Evolutionary conservation across 2,888 invertebrate genomes (phyloP), one percentile per base, ranked within the genome.

Genomic region (Drosophila emarginata): DNA sequence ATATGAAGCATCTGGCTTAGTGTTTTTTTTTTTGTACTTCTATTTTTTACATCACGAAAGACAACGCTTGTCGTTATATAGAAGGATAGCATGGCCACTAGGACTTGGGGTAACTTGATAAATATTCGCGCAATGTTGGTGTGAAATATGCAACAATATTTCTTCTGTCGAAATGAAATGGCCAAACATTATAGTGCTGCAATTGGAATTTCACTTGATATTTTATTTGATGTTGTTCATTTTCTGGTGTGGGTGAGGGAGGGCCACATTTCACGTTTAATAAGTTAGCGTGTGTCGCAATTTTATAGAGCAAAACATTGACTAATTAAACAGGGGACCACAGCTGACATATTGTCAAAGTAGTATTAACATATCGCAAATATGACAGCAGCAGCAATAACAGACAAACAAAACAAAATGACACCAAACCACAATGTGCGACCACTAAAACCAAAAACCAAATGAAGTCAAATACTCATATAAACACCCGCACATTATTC

Each of bases 271-370:
- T 71, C 67, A 73, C 73, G 65, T 73, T 64, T 72, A 78, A 32
- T 32, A 32, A 32, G 9, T 2, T 78, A 67, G 61, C 76, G 37
- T 45, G 60, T 53, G 65, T 80, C 78, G 87, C 69, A 64, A 74
- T 67, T 64, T 57, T 18, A 45, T 45, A 45, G 60, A 72, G 84
- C 80, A 62, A 54, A 72, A 72, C 73, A 76, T 75, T 82, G 81
- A 86, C 72, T 84, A 87, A 87, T 81, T 87, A 86, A 83, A 80
- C 74, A 51, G 54, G 50, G 57, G 53, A 39, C 56, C 50, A 59
- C 64, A 61, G 45, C 32, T 62, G 72, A 67, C 68, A 71, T 65
- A 58, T 61, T 80, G 85, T 82, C 87, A 78, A 77, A 61, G 45
- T 67, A 51, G 80, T 69, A 81, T 86, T 80, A 81, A 86, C 76